Conservation (phyloP, 2,113 vertebrate species). For the Otolemur garnettii region DNA sequence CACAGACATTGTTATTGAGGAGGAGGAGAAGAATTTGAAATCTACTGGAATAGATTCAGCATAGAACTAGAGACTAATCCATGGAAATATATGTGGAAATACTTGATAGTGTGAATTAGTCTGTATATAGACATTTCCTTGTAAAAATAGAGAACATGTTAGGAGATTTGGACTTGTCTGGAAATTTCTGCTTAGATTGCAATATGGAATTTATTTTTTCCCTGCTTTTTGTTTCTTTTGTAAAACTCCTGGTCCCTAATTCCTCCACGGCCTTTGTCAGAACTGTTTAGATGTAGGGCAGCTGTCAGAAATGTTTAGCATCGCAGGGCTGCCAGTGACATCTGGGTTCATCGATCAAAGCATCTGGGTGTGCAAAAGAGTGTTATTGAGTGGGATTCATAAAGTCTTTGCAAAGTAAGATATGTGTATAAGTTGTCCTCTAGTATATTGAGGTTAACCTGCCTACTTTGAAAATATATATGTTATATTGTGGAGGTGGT, state of each 20-base stretch:
- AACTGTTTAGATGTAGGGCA: conserved; percentile 35
- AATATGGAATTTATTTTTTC: background rate
- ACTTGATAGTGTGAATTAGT: background rate
- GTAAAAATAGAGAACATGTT: conserved; percentile 31
- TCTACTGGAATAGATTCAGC: background rate
- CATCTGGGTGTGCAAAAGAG: background rate
- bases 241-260: background rate
- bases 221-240: conserved; percentile 64
- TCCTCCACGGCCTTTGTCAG: background rate
- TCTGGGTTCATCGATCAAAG: background rate
- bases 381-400: conserved; percentile 11
- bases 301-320: conserved; percentile 61
- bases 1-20: background rate
- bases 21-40: background rate
- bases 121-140: background rate
- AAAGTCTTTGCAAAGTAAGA: conserved; percentile 38
- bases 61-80: conserved; percentile 37
- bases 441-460: background rate
- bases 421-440: background rate
- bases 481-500: background rate
- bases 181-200: conserved; percentile 29
- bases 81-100: background rate
- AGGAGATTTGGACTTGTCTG: conserved; percentile 7
- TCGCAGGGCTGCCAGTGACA: conserved; percentile 48
- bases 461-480: background rate